Conservation (phyloP, 92 coral and sea anemone species). For the Paramuricea clavata region DNA sequence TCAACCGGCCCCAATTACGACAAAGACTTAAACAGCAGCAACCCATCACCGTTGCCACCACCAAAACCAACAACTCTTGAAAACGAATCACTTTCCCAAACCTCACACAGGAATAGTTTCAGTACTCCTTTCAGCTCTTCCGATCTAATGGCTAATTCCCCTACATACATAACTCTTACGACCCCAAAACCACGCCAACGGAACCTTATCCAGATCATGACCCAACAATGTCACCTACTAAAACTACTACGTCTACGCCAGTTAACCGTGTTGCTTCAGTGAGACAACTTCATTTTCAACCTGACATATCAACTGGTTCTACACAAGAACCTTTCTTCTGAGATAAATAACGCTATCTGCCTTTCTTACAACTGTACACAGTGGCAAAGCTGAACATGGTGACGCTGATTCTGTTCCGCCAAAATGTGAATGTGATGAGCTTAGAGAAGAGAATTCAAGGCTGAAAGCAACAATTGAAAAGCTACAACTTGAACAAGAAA, state of each 20-base stretch:
- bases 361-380: background rate
- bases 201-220: background rate
- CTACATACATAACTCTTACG: background rate
- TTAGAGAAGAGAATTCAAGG: background rate
- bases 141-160: background rate
- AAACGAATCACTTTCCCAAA: background rate
- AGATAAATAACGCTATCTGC: slow-evolving; percentile 3
- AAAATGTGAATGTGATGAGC: background rate
- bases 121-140: background rate
- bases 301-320: background rate
- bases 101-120: background rate
- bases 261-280: background rate
- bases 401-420: background rate
- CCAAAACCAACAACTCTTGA: background rate
- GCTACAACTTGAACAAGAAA: background rate
- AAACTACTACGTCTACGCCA: background rate
- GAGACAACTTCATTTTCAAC: background rate
- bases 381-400: background rate
- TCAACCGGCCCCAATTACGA: background rate
- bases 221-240: background rate
- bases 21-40: background rate
- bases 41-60: background rate
- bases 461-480: background rate
- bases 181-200: background rate
- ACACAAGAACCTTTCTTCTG: background rate